Evolutionary conservation across 2,113 vertebrate genomes (phyloP).

Genomic region (Gymnarchus niloticus): DNA sequence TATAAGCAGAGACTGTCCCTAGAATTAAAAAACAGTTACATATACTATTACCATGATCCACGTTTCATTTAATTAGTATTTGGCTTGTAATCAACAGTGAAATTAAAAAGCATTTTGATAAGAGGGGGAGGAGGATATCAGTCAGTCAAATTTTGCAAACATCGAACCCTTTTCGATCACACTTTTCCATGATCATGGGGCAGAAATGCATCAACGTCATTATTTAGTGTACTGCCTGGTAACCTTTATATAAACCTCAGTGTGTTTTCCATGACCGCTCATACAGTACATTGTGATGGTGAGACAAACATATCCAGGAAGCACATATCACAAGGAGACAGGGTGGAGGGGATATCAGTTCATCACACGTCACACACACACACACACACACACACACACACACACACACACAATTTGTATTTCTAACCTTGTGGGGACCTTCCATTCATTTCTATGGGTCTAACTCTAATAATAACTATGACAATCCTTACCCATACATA

Average conservation of each 20-base stretch:
- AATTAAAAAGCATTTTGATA: neutral
- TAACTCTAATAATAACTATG: no score
- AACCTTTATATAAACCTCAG: no score
- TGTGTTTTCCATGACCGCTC: no score
- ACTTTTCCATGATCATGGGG: no score
- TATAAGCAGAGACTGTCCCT: neutral
- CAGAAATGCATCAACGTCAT: no score
- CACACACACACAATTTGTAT: neutral
- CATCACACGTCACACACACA: neutral
- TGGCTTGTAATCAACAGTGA: neutral
- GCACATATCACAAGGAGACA: neutral
- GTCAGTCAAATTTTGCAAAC: neutral
- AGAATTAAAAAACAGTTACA: neutral
- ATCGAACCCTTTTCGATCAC: neutral
- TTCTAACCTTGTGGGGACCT: no score
- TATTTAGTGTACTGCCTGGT: no score
- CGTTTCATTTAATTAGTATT: neutral
- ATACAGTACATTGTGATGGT: no score
- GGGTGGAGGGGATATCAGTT: neutral
- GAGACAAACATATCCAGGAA: no score
- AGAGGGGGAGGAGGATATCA: neutral
- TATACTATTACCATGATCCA: neutral
- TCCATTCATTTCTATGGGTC: no score
- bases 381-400: neutral
- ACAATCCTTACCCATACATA: no score